A percentile compares a stretch with the other conserved stretches of the same genome.
These are phyloP conservation scores for Ceratitis capitata DNA, from an alignment of 1,140 invertebrate species.

Conservation along the genomic window DNA sequence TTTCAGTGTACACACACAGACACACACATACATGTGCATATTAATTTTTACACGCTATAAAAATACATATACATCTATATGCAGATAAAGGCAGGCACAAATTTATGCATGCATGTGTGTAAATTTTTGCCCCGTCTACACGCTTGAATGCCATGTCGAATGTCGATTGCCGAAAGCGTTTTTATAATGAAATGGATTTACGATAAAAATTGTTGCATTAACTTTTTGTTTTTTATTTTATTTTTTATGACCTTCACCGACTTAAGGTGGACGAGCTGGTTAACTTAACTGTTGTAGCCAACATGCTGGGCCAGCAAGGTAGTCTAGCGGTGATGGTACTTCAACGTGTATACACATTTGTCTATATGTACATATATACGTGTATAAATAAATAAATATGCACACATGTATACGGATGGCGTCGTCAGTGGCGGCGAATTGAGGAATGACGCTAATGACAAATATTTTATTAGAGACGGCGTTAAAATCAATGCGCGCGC, in stretches of 20 bases:
- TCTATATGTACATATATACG: neutral
- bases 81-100: too few relatives aligned
- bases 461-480: neutral
- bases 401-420: neutral
- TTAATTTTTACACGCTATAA: too few relatives aligned
- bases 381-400: neutral
- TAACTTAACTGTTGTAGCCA: neutral
- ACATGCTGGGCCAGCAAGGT: neutral
- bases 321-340: neutral
- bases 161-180: constrained; percentile 10
- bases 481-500: constrained; percentile 32
- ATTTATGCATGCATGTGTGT: neutral
- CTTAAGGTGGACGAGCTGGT: neutral
- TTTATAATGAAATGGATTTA: constrained; percentile 36
- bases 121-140: neutral
- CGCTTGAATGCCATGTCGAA: constrained; percentile 16
- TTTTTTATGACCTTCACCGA: constrained; percentile 36
- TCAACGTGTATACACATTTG: neutral
- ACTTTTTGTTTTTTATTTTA: too few relatives aligned
- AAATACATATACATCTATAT: too few relatives aligned
- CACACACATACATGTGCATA: neutral
- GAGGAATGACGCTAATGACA: neutral
- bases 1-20: neutral
- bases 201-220: constrained; percentile 34
- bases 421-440: neutral